A percentile compares a stretch with the other conserved stretches of the same genome.
These are phyloP conservation scores for Trachemys scripta DNA, from an alignment of 2,113 vertebrate species.

Conservation along the genomic window DNA sequence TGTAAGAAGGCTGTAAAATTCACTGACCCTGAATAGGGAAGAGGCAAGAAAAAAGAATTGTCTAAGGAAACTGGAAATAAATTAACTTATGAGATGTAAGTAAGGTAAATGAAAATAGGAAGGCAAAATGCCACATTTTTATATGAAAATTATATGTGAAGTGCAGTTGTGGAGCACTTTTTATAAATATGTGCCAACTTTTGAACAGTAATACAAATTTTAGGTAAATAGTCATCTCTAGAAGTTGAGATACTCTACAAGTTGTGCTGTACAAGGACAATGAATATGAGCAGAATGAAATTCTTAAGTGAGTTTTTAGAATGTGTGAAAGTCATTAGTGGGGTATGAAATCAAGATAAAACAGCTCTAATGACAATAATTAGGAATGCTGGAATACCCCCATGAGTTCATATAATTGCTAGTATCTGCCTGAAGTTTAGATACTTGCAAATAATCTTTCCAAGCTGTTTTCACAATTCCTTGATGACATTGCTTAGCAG, in stretches of 20 bases:
- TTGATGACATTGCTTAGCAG: background rate
- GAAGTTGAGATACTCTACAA: background rate
- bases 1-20: too few relatives aligned
- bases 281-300: background rate
- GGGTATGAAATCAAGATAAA: slow-evolving; percentile 4
- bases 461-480: background rate
- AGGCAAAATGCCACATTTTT: background rate
- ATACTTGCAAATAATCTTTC: background rate
- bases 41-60: background rate
- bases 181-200: background rate
- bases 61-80: background rate
- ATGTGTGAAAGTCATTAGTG: background rate
- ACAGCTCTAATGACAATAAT: slow-evolving; percentile 8
- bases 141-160: background rate
- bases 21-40: too few relatives aligned
- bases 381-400: background rate
- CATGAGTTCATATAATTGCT: background rate
- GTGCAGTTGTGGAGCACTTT: background rate
- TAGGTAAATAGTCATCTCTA: background rate
- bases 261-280: background rate
- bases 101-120: background rate
- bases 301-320: background rate
- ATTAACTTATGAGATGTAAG: background rate
- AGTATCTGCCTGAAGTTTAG: background rate
- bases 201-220: background rate